Conservation (phyloP, 2,797 vertebrate species). For the Galagoides demidoff region DNA sequence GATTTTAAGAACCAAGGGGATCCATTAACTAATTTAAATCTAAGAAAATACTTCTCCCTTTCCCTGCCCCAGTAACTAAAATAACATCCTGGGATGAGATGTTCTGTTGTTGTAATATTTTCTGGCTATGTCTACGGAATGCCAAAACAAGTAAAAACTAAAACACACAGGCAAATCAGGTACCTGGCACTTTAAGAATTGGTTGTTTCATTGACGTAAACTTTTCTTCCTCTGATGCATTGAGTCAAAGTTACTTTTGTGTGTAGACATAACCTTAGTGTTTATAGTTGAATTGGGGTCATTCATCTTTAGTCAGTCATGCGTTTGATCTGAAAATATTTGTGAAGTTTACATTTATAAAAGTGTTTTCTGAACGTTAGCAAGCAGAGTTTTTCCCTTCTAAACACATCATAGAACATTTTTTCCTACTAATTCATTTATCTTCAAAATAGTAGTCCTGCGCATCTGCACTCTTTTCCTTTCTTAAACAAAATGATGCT, state of each 20-base stretch:
- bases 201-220: conserved; percentile 59
- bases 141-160: conserved; percentile 72
- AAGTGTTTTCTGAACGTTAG: conserved; percentile 66
- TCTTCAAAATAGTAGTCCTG: conserved; percentile 50
- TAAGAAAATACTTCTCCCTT: conserved; percentile 32
- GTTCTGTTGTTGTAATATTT: conserved; percentile 62
- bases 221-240: conserved; percentile 6
- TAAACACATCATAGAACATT: conserved; percentile 26
- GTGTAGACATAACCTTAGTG: conserved; percentile 48
- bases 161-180: conserved; percentile 58
- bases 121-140: conserved; percentile 60
- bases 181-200: conserved; percentile 49
- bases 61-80: conserved; percentile 45
- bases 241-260: conserved; percentile 18
- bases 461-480: neutral
- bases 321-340: conserved; percentile 56
- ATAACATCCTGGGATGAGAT: conserved; percentile 48
- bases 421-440: conserved; percentile 58
- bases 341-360: conserved; percentile 70
- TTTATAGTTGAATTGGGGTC: conserved; percentile 41
- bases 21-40: neutral
- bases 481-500: conserved; percentile 46
- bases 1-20: neutral
- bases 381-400: conserved; percentile 52
- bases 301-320: conserved; percentile 50